phyloP scores from a whole-genome alignment of 2,797 vertebrate species.

The Intellagama lesueurii region DNA sequence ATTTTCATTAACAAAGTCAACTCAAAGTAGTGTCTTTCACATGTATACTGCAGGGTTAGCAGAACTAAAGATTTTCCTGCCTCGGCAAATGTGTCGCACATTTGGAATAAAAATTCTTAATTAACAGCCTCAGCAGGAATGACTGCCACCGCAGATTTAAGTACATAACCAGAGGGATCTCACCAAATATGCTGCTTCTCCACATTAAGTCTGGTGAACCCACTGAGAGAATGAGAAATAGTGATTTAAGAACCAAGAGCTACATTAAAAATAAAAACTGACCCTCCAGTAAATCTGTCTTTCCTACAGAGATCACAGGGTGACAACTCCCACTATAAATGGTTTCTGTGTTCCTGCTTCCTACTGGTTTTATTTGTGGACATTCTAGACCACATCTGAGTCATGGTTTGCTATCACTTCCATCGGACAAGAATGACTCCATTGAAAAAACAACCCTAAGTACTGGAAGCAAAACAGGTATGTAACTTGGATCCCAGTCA shows the following conservation, averaged over 20 bases:
- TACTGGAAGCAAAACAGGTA: not conserved
- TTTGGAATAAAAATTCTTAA: conserved; percentile 5
- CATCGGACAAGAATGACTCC: not conserved
- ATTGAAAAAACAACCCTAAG: not conserved
- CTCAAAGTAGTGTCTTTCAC: not conserved
- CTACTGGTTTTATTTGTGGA: conserved; percentile 9
- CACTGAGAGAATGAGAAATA: not conserved
- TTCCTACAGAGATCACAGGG: not conserved
- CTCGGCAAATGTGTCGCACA: not conserved
- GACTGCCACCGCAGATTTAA: not conserved
- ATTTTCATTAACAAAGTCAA: not conserved
- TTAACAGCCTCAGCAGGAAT: not conserved
- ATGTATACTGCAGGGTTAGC: not conserved
- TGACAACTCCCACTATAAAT: not conserved
- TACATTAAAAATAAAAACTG: not conserved
- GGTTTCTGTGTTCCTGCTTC: not conserved
- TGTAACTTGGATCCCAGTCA: not conserved
- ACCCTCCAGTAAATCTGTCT: not conserved
- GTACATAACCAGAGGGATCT: not conserved
- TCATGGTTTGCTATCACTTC: not conserved
- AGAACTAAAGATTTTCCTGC: not conserved
- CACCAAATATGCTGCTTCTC: not conserved
- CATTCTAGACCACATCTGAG: not conserved
- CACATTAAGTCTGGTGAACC: not conserved
- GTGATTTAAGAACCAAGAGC: not conserved